Evolutionary conservation across 2,113 vertebrate species (phyloP).

Genomic region (Carollia perspicillata): DNA sequence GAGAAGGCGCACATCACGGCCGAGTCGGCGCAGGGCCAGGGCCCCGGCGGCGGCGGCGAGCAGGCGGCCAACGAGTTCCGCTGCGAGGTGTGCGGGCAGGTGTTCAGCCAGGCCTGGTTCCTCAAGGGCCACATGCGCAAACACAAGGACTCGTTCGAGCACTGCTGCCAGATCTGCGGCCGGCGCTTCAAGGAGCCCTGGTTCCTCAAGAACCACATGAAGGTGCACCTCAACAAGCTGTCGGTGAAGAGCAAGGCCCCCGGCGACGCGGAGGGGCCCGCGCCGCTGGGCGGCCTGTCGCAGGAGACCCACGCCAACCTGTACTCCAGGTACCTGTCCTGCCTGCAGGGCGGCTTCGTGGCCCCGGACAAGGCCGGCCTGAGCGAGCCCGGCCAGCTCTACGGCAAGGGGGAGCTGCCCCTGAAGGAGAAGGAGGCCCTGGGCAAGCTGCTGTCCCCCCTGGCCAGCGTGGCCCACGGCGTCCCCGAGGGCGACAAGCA

Average conservation of each 20-base stretch:
- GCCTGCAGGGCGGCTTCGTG: slow-evolving; percentile 95
- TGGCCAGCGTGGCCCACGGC: slow-evolving; percentile 89
- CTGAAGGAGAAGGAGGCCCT: slow-evolving; percentile 97
- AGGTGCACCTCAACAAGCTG: slow-evolving; percentile 98
- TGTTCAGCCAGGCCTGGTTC: slow-evolving; percentile 99
- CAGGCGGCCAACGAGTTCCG: slow-evolving; percentile 94
- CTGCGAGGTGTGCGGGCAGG: slow-evolving; percentile 96
- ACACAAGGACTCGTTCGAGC: slow-evolving; percentile 99
- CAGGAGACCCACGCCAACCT: slow-evolving; percentile 96
- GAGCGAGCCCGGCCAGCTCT: slow-evolving; percentile 91
- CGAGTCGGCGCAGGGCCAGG: slow-evolving; percentile 92
- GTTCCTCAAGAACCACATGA: slow-evolving; percentile 99
- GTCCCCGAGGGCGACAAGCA: slow-evolving; percentile 95
- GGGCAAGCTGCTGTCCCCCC: slow-evolving; percentile 93
- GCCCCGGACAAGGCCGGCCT: slow-evolving; percentile 92
- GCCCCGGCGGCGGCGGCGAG: slow-evolving; percentile 85
- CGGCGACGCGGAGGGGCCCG: slow-evolving; percentile 83
- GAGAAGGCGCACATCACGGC: slow-evolving; percentile 99
- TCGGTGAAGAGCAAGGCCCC: slow-evolving; percentile 96
- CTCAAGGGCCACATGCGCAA: slow-evolving; percentile 99
- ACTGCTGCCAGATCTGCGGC: slow-evolving; percentile 98
- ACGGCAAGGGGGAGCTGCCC: slow-evolving; percentile 92
- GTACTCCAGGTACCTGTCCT: slow-evolving; percentile 96
- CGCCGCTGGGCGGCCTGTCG: slow-evolving; percentile 90
- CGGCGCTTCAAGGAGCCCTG: slow-evolving; percentile 98